Evolutionary conservation across 1,140 invertebrate genomes (phyloP), one percentile per base, ranked within the genome.

Genomic region (Caenorhabditis tropicalis): DNA sequence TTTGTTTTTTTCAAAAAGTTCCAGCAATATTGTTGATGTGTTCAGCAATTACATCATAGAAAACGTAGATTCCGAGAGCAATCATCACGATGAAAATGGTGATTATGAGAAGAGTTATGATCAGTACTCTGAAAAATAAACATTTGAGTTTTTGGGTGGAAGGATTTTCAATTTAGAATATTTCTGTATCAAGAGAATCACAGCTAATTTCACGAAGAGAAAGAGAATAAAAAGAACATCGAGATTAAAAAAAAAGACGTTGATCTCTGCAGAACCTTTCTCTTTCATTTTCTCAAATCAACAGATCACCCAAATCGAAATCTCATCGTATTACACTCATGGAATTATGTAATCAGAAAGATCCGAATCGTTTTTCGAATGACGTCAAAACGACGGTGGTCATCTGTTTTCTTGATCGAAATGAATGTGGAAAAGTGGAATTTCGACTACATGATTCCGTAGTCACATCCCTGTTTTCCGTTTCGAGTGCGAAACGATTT

Each of bases 21-120:
- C 65, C 65, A 43, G 65, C 27, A 43, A 74, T 74, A 74, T 74
- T 74, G 7, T 74, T 43, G 65, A 74, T 46, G n/a, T 74, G 65
- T 46, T 74, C 65, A 15, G 36, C 65, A 19, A 74, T 74, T 19
- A 24, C 65, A 15, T 74, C 65, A n/a, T 74, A 74, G 36, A 74
- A 74, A 24, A 43, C n/a, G 36, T 74, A 74, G 36, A 74, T 74
- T 9, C 65, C 65, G 7, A 74, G 21, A 43, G 65, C 65, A 43
- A 74, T 46, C 33, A 74, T 74, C 10, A 74, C 65, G n/a, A 74
- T 43, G 65, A 74, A 74, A 19, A 74, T 74, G 33, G 65, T 74
- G 36, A 74, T 74, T 46, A 74, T 74, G 0, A 74, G n/a, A 21
- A 74, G 65, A 43, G 65, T 74, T 43, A 74, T 74, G 12, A 74